Percentiles rank a stretch among this genome's conserved stretches.
phyloP scores from a whole-genome alignment of 1,140 invertebrate species.

The Holotrichia oblita region DNA sequence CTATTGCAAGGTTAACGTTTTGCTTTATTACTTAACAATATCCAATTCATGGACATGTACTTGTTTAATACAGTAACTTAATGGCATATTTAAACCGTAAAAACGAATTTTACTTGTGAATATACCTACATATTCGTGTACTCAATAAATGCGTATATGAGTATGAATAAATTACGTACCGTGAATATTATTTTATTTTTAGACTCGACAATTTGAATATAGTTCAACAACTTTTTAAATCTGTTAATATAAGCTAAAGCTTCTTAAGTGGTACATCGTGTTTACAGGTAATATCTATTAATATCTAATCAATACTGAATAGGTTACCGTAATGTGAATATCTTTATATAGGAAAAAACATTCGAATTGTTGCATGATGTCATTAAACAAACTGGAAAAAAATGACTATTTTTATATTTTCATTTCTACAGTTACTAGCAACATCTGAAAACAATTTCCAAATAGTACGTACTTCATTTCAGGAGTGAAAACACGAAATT shows the following conservation, averaged over 20 bases:
- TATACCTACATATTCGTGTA: background rate
- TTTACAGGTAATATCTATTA: too few species aligned
- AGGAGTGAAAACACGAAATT: too few species aligned
- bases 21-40: background rate
- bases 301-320: too few species aligned
- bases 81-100: slow-evolving; percentile 16
- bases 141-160: background rate
- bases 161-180: background rate
- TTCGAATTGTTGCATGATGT: too few species aligned
- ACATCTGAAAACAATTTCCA: too few species aligned
- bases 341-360: too few species aligned
- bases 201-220: background rate
- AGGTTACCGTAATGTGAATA: too few species aligned
- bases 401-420: too few species aligned
- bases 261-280: too few species aligned
- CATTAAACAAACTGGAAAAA: too few species aligned
- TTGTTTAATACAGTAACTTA: background rate
- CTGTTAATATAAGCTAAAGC: background rate
- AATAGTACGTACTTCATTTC: too few species aligned
- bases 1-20: background rate
- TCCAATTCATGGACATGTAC: background rate
- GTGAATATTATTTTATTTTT: background rate
- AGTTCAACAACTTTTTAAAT: slow-evolving; percentile 2
- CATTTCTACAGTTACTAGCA: too few species aligned
- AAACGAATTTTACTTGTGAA: background rate